phyloP scores from a whole-genome alignment of 1,140 invertebrate species.

The Zeugodacus cucurbitae region DNA sequence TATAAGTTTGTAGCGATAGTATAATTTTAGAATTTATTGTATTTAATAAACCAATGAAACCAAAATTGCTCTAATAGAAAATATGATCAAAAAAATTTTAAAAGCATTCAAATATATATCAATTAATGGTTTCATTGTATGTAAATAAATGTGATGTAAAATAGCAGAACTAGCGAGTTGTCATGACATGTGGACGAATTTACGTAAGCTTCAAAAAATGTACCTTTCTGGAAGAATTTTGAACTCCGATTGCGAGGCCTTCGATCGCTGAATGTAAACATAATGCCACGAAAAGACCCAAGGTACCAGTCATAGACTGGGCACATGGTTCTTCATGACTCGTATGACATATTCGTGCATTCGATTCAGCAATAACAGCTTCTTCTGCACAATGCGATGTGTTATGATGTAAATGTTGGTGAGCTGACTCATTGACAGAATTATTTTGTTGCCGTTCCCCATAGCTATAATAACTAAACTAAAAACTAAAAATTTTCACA shows the following conservation, averaged over 20 bases:
- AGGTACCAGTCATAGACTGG: slow-evolving; percentile 68
- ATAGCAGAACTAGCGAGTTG: too few species aligned
- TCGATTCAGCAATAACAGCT: slow-evolving; percentile 65
- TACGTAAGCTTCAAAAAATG: background rate
- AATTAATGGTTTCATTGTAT: too few species aligned
- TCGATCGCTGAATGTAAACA: slow-evolving; percentile 84
- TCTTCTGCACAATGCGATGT: slow-evolving; percentile 49
- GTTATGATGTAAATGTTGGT: background rate
- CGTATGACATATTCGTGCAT: slow-evolving; percentile 73
- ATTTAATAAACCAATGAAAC: too few species aligned
- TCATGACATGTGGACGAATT: too few species aligned
- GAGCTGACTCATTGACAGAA: background rate
- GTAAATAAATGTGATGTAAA: too few species aligned
- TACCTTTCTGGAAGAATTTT: slow-evolving; percentile 73
- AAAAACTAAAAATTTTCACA: background rate
- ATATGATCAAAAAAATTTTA: too few species aligned
- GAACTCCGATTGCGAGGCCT: slow-evolving; percentile 84
- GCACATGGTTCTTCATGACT: slow-evolving; percentile 72
- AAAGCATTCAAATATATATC: too few species aligned
- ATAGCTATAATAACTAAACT: background rate
- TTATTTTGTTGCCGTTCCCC: background rate
- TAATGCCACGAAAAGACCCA: slow-evolving; percentile 77
- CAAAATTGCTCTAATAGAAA: too few species aligned
- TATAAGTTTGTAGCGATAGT: too few species aligned
- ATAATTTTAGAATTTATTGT: too few species aligned